These are phyloP conservation scores for Cathartes aura DNA, from an alignment of 2,113 vertebrate species.

Conservation along the genomic window DNA sequence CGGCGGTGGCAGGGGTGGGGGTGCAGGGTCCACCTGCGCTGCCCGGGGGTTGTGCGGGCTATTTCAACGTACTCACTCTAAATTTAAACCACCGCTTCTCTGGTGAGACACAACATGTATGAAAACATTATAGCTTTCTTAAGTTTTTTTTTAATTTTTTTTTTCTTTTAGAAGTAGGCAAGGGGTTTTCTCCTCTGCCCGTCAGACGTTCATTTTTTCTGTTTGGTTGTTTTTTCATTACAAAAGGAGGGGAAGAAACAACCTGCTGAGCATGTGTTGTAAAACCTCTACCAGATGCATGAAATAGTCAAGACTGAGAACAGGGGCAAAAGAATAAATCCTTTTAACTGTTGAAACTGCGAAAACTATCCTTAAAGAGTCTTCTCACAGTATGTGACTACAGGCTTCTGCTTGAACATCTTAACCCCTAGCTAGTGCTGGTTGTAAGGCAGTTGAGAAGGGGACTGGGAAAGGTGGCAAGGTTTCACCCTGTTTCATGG, in stretches of 20 bases:
- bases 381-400: background rate
- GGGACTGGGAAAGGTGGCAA: background rate
- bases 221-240: background rate
- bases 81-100: background rate
- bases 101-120: background rate
- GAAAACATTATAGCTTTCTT: background rate
- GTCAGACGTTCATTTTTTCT: background rate
- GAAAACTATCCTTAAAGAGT: background rate
- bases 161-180: background rate
- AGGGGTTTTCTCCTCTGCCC: background rate
- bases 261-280: background rate
- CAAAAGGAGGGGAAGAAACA: background rate
- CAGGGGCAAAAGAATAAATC: background rate
- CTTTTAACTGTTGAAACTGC: background rate
- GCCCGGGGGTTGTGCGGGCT: accelerated
- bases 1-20: too few relatives aligned
- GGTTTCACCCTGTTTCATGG: background rate
- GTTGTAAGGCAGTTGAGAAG: background rate
- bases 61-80: background rate
- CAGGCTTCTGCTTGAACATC: background rate
- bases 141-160: background rate
- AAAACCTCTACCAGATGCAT: background rate
- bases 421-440: background rate
- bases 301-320: background rate
- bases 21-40: background rate